Percentiles rank a stretch among this genome's conserved stretches.
Conservation (phyloP, 2,797 vertebrate genomes). For the Astyanax mexicanus region DNA sequence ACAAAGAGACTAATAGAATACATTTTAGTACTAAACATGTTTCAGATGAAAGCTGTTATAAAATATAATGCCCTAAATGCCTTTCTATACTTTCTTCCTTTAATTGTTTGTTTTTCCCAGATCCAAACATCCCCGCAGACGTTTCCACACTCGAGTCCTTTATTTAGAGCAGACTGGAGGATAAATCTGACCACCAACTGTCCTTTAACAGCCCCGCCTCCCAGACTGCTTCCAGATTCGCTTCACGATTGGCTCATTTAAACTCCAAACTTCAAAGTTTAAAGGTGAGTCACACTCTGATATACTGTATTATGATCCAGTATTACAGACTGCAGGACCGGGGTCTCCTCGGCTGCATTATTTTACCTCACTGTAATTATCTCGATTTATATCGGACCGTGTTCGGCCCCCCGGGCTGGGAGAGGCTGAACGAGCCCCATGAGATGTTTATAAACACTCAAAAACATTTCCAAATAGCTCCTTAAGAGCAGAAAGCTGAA, state of each 20-base stretch:
- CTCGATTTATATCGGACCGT: constrained; percentile 28
- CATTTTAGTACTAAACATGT: not conserved
- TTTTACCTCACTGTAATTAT: constrained; percentile 33
- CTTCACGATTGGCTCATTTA: constrained; percentile 42
- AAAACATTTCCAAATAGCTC: constrained; percentile 44
- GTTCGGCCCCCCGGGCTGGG: constrained; percentile 28
- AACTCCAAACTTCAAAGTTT: constrained; percentile 51
- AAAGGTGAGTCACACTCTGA: constrained; percentile 30
- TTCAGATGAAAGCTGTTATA: not conserved
- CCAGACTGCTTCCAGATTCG: too few species aligned
- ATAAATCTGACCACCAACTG: constrained; percentile 53
- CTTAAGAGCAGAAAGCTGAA: constrained; percentile 3
- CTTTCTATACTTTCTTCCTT: not conserved
- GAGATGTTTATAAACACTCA: constrained; percentile 44
- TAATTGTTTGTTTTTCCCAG: not conserved
- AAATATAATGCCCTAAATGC: not conserved
- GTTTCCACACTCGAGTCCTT: not conserved
- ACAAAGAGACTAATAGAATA: not conserved
- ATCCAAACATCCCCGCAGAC: not conserved
- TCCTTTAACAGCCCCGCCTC: constrained; percentile 2
- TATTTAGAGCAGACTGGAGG: not conserved
- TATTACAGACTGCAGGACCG: constrained; percentile 4
- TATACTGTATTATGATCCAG: not conserved
- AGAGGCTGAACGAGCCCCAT: constrained; percentile 25
- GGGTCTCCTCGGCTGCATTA: constrained; percentile 3